Conservation (phyloP, 2,797 vertebrate genomes). For the Petrocephalus schoutedeni region DNA sequence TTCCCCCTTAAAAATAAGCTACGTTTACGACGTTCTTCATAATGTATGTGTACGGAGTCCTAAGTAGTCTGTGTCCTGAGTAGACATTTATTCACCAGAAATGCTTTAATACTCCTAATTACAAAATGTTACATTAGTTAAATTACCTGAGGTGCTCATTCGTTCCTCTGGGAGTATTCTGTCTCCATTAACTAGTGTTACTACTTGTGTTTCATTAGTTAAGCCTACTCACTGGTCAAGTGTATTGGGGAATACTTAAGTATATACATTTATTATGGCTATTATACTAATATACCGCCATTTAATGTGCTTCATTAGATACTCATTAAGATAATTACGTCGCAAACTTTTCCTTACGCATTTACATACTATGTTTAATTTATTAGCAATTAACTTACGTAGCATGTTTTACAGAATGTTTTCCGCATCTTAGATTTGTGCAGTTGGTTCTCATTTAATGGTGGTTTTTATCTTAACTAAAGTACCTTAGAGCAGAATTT, state of each 20-base stretch:
- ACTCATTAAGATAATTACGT: neutral
- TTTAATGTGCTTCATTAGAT: neutral
- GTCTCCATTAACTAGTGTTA: neutral
- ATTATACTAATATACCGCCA: neutral
- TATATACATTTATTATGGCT: neutral
- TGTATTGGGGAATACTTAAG: neutral
- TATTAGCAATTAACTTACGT: neutral
- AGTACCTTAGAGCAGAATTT: neutral
- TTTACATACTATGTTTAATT: neutral
- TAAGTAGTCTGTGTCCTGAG: neutral
- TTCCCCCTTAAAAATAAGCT: neutral
- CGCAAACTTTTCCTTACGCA: neutral
- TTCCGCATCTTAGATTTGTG: neutral
- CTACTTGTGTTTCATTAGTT: neutral
- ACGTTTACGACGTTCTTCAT: neutral
- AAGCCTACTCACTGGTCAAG: neutral
- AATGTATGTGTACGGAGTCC: neutral
- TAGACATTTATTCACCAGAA: neutral
- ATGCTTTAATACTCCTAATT: neutral
- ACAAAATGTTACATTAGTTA: slow-evolving; percentile 4
- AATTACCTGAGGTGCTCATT: neutral
- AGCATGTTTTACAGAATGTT: neutral
- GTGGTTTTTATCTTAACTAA: neutral
- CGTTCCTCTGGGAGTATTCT: neutral
- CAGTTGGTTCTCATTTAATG: neutral